Evolutionary conservation across 1,140 invertebrate genomes (phyloP).

Genomic region (Drosophila chauvacae): DNA sequence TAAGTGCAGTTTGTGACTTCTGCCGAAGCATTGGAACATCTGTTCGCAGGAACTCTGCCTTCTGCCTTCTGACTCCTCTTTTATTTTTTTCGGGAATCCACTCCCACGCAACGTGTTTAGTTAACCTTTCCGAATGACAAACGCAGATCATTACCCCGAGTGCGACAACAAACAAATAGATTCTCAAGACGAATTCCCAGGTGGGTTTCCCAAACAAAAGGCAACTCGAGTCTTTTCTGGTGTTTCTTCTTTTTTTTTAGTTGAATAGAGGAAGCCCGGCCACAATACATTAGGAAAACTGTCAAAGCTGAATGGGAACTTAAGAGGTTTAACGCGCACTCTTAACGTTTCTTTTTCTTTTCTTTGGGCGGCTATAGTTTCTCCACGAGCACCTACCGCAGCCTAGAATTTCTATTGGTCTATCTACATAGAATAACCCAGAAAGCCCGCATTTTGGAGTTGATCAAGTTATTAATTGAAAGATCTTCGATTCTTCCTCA

Average conservation of each 20-base stretch:
- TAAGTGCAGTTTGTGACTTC: constrained; percentile 66
- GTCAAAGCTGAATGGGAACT: constrained; percentile 83
- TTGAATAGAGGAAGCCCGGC: constrained; percentile 57
- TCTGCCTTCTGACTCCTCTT: constrained; percentile 27
- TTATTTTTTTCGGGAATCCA: constrained; percentile 5
- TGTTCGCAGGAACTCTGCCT: constrained; percentile 47
- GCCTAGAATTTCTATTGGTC: constrained; percentile 10
- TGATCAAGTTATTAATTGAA: constrained; percentile 71
- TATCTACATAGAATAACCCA: neutral
- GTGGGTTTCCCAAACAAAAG: constrained; percentile 56
- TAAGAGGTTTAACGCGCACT: constrained; percentile 81
- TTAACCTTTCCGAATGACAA: constrained; percentile 58
- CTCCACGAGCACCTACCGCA: constrained; percentile 65
- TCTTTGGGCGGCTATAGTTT: constrained; percentile 43
- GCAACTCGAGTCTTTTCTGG: constrained; percentile 52
- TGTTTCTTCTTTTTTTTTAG: constrained; percentile 15
- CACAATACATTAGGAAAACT: constrained; percentile 80
- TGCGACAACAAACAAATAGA: constrained; percentile 74
- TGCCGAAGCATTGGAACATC: constrained; percentile 49
- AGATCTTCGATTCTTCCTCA: constrained; percentile 22
- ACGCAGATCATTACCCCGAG: constrained; percentile 64
- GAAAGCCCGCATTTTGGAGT: constrained; percentile 49
- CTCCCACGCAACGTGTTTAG: constrained; percentile 67
- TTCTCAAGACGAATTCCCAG: constrained; percentile 64
- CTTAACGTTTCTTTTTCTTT: constrained; percentile 58